Conservation (phyloP, 2,888 invertebrate species). For the Chymomyza caudatula region DNA sequence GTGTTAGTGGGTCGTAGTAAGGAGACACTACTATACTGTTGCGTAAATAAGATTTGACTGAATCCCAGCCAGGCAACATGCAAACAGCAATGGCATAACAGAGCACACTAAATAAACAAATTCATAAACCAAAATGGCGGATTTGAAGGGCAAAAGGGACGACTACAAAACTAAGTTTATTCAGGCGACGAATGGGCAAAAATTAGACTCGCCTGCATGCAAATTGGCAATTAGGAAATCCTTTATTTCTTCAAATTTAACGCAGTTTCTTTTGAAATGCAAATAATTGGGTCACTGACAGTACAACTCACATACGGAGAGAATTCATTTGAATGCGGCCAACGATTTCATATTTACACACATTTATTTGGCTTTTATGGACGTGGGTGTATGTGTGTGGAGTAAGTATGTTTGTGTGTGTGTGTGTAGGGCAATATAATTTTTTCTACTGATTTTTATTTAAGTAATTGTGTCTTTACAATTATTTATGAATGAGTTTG, state of each 20-base stretch:
- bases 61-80: conserved; percentile 25
- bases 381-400: neutral
- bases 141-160: conserved; percentile 4
- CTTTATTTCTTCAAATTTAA: conserved; percentile 51
- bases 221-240: conserved; percentile 72
- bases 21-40: neutral
- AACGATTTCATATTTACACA: neutral
- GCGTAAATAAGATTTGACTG: conserved; percentile 60
- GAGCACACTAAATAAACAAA: neutral
- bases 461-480: neutral
- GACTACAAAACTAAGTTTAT: conserved; percentile 54
- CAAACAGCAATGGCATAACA: neutral
- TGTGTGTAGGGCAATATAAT: neutral
- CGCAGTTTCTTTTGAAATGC: conserved; percentile 45
- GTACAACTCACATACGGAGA: neutral
- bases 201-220: conserved; percentile 68
- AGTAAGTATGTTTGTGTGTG: neutral
- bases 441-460: neutral
- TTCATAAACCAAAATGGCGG: neutral
- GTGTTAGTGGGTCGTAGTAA: neutral
- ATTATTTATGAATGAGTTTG: too few species aligned
- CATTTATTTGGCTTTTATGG: conserved; percentile 3
- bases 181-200: conserved; percentile 61
- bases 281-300: conserved; percentile 43
- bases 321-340: neutral